Base-by-base conservation (phyloP, 2,888 invertebrate genomes). In the Mylabris sibirica region DNA sequence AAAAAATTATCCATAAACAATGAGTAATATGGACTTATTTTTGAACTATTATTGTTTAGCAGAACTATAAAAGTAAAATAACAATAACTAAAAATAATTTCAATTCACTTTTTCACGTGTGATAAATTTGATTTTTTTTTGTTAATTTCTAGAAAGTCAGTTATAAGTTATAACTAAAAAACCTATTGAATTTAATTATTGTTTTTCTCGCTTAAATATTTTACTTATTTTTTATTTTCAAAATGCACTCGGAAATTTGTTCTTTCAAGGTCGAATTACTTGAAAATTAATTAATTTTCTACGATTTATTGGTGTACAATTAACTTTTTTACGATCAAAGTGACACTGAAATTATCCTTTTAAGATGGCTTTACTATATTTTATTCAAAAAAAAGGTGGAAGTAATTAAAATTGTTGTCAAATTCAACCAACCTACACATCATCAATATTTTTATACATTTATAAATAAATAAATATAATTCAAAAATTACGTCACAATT, bases 371-470 rank as follows among this genome's bases (percentile, higher is more conserved):
- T 12, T 35, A 11, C 11, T 35, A 11, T 11, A 35, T 12, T 38
- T 14, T 1, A 34, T 34, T 34, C 5, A 34, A 34, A 12, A 12
- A 38, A 38, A 38, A 38, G 2, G 12, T 44, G 5, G 4, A 44
- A 11, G 44, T 44, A 22, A 53, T 53, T 53, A 22, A 53, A 4
- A 20, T 53, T 22, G 9, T 22, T 53, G 49, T 49, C 14, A 35
- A 38, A 38, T 38, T 38, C 6, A 14, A 38, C 1, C 12, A 38
- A 38, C 6, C 3, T 1, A 38, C 14, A 4, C 6, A 11, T 53
- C 49, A 53, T 53, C 22, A 11, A 53, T 53, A 53, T 53, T 22
- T 53, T 53, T 53, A 53, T n/a, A n/a, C n/a, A n/a, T n/a, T n/a
- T n/a, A n/a, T n/a, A n/a, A n/a, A n/a, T 53, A 53, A 53, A 53